Conservation (phyloP, 2,797 vertebrate species). For the Dendrocincla tyrannina region DNA sequence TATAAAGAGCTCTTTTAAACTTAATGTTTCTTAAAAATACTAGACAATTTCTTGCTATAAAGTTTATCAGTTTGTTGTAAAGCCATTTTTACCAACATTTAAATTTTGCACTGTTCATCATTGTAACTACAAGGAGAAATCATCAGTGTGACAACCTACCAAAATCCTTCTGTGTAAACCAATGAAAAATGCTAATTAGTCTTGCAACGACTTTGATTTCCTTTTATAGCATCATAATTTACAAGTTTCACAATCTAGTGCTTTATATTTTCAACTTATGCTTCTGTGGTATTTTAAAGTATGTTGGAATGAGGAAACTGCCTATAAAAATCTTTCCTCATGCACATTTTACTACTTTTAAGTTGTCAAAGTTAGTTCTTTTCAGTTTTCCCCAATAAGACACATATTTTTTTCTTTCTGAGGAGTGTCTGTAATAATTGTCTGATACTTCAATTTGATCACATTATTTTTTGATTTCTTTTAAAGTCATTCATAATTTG, state of each 20-base stretch:
- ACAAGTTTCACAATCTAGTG: background rate
- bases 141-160: background rate
- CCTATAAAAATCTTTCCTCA: background rate
- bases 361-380: background rate
- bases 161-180: background rate
- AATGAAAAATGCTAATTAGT: slow-evolving; percentile 19
- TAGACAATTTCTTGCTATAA: background rate
- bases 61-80: background rate
- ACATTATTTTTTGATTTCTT: background rate
- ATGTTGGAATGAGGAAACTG: background rate
- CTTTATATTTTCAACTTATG: background rate
- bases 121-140: background rate
- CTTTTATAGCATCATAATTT: background rate
- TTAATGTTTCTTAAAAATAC: background rate
- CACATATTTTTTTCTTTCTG: background rate
- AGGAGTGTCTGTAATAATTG: background rate
- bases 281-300: background rate
- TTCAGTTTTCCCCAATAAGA: background rate
- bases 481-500: background rate
- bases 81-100: background rate
- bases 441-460: background rate
- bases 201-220: background rate
- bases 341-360: background rate
- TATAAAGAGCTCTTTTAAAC: background rate
- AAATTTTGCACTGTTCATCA: background rate